These are phyloP conservation scores for Bombus vancouverensis DNA, from an alignment of 1,140 invertebrate genomes.

Conservation along the genomic window DNA sequence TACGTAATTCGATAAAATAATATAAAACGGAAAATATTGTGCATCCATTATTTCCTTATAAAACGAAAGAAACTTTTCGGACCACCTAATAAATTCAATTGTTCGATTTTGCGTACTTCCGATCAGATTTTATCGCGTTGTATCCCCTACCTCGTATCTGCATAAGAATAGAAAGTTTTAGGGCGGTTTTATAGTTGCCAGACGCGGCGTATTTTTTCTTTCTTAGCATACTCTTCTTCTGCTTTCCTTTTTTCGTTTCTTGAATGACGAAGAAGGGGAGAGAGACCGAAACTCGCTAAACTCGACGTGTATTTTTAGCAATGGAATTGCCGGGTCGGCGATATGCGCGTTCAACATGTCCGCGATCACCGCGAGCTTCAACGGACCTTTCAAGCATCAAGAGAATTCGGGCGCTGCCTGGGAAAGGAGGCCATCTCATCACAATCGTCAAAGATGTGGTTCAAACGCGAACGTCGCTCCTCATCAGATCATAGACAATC, in stretches of 20 bases:
- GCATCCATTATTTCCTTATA: too few species aligned
- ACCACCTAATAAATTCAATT: too few species aligned
- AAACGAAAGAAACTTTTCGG: too few species aligned
- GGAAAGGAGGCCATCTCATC: slow-evolving; percentile 83
- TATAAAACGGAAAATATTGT: too few species aligned
- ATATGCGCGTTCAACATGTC: slow-evolving; percentile 96
- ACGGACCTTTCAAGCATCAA: slow-evolving; percentile 94
- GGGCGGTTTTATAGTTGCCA: not conserved
- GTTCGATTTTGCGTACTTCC: too few species aligned
- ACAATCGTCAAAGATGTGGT: slow-evolving; percentile 82
- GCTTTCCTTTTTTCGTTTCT: too few species aligned
- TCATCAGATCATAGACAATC: slow-evolving; percentile 85
- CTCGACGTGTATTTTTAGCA: slow-evolving; percentile 83
- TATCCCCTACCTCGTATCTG: too few species aligned
- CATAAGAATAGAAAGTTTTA: not conserved
- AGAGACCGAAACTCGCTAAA: not conserved
- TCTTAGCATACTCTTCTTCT: not conserved
- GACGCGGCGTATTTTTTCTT: not conserved
- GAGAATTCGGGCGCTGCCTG: slow-evolving; percentile 89
- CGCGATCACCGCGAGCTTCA: slow-evolving; percentile 91
- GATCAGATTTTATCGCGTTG: too few species aligned
- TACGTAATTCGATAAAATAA: too few species aligned
- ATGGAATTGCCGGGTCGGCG: slow-evolving; percentile 95
- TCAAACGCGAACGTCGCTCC: slow-evolving; percentile 44
- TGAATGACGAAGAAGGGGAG: not conserved